phyloP scores from a whole-genome alignment of 2,888 invertebrate genomes.

The Plagiodera versicolora region DNA sequence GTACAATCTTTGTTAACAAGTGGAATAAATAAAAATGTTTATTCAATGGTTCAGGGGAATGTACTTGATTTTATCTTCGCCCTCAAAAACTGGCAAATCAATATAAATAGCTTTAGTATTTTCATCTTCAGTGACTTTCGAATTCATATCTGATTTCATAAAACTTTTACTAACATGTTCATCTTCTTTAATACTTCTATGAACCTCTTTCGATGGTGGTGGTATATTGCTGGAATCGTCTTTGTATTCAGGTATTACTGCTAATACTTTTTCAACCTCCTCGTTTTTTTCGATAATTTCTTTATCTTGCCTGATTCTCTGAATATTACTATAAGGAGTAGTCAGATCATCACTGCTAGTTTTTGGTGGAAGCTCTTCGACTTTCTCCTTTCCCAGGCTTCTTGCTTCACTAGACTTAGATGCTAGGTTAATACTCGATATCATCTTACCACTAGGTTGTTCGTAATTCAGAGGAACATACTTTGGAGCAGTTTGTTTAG shows the following conservation, averaged over 20 bases:
- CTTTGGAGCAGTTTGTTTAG: slow-evolving; percentile 40
- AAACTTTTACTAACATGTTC: slow-evolving; percentile 31
- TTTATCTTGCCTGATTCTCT: slow-evolving; percentile 42
- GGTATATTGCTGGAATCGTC: slow-evolving; percentile 8
- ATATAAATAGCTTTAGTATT: slow-evolving; percentile 47
- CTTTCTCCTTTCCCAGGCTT: slow-evolving; percentile 25
- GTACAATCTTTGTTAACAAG: slow-evolving; percentile 4
- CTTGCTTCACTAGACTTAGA: slow-evolving; percentile 16
- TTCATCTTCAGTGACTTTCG: slow-evolving; percentile 13
- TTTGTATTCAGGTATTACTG: slow-evolving; percentile 13
- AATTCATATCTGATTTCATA: slow-evolving; percentile 28
- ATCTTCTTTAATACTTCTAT: slow-evolving; percentile 36
- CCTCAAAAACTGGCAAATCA: slow-evolving; percentile 52
- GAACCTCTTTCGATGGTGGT: slow-evolving; percentile 16
- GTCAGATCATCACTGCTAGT: slow-evolving; percentile 29
- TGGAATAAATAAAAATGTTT: neutral
- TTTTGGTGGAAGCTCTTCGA: slow-evolving; percentile 27
- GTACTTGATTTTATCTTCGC: slow-evolving; percentile 46
- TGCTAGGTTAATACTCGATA: slow-evolving; percentile 4
- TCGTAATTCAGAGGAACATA: slow-evolving; percentile 51
- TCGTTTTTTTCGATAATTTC: slow-evolving; percentile 12
- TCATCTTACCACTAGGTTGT: slow-evolving; percentile 33
- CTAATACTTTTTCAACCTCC: slow-evolving; percentile 5
- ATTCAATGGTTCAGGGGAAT: slow-evolving; percentile 44
- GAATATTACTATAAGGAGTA: slow-evolving; percentile 49